Base-by-base conservation (phyloP, 2,797 vertebrate genomes). In the Centroberyx gerrardi region DNA sequence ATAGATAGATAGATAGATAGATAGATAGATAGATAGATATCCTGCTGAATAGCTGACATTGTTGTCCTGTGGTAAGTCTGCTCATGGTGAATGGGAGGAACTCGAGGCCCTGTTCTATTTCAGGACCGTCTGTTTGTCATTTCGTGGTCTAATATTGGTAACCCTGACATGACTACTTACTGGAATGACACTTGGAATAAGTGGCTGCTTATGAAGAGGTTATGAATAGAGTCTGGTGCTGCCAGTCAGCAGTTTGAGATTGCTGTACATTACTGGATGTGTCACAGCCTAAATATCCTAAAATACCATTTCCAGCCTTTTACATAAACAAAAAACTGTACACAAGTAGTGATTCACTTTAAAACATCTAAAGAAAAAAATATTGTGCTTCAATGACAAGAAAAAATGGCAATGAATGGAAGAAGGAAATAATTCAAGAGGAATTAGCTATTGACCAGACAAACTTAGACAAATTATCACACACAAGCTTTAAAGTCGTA, bases 121-220 rank as follows among this genome's bases (percentile, higher is more conserved):
- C 62, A 69, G 66, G 69, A 9, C 46, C 4, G n/a, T 81, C 66
- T 68, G 59, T 75, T 84, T 71, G 33, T 68, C 74, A 70, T 81
- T 71, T 77, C 62, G 80, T 54, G 46, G 36, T 68, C 73, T 90
- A 75, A 86, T 81, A 70, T 68, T 82, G 76, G 82, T 56, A 59
- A 53, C 55, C 46, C 59, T 64, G 73, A 84, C 72, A 64, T 8
- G 61, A 46, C 38, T 33, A 62, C 38, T 58, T 18, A 7, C 62
- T 63, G 67, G 58, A 78, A 52, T 42, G 68, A 74, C 49, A 42
- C 74, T 77, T 60, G 60, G 83, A 84, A 82, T 85, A 82, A 74
- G 59, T 61, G 62, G 56, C 69, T 61, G 28, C 67, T 80, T 28
- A 75, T 80, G 14, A 61, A 46, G 49, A 75, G 36, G 73, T 72